Percentiles rank a stretch among this genome's conserved stretches.
Evolutionary conservation across 2,797 vertebrate species (phyloP).

Genomic region (Bradypodion ventrale): DNA sequence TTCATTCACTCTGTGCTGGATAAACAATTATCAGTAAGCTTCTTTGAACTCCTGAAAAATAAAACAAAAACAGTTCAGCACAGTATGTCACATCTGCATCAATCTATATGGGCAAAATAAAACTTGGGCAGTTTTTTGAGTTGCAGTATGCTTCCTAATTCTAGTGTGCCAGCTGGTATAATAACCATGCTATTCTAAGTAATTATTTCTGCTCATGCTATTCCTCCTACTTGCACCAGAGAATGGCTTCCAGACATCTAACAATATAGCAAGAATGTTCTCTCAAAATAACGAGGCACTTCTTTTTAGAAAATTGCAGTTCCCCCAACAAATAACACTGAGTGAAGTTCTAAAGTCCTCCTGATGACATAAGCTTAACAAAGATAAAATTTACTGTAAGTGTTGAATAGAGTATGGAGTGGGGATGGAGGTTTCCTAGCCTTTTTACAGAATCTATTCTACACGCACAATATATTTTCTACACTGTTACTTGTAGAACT

Average conservation of each 20-base stretch:
- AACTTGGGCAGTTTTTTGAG: background rate
- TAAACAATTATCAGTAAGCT: background rate
- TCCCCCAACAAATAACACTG: background rate
- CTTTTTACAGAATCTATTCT: background rate
- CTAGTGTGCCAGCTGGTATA: constrained; percentile 20
- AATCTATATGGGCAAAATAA: constrained; percentile 43
- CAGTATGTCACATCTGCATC: background rate
- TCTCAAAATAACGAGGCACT: background rate
- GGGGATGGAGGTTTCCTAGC: background rate
- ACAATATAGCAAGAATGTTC: background rate
- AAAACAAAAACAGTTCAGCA: constrained; percentile 14
- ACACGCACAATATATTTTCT: background rate
- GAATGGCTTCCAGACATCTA: constrained; percentile 11
- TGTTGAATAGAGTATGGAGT: background rate
- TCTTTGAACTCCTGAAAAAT: constrained; percentile 32
- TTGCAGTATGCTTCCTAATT: constrained; percentile 32
- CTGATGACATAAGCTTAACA: background rate
- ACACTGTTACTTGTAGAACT: background rate
- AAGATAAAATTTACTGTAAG: background rate
- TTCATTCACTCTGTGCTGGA: constrained; percentile 17
- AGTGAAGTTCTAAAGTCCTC: background rate
- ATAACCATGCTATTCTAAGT: constrained; percentile 10
- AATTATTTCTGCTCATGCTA: background rate
- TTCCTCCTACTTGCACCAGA: constrained; percentile 34
- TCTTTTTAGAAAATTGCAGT: background rate